Percentiles rank a stretch among this genome's conserved stretches.
Evolutionary conservation across 2,888 invertebrate species (phyloP).

Genomic region (Hypomecis punctinalis): DNA sequence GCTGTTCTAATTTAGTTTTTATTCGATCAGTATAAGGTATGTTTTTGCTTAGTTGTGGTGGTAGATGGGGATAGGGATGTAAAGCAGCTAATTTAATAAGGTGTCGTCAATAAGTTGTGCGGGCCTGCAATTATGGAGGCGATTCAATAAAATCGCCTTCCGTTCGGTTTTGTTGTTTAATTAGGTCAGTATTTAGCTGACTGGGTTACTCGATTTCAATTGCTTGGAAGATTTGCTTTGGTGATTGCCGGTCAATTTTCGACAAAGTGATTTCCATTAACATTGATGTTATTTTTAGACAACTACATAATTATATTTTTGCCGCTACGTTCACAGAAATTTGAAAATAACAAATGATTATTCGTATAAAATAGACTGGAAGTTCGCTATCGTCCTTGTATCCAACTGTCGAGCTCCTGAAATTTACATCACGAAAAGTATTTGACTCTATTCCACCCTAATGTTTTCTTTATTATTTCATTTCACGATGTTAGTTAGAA

Average conservation of each 20-base stretch:
- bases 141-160: conserved; percentile 33
- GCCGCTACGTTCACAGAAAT: too few relatives aligned
- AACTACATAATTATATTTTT: too few relatives aligned
- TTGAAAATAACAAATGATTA: too few relatives aligned
- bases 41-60: conserved; percentile 33
- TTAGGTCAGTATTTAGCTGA: conserved; percentile 18
- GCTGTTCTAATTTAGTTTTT: conserved; percentile 52
- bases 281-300: too few relatives aligned
- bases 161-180: conserved; percentile 38
- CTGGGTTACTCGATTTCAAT: not conserved
- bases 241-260: not conserved
- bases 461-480: too few relatives aligned
- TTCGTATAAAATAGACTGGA: too few relatives aligned
- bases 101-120: conserved; percentile 40
- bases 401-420: too few relatives aligned
- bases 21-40: conserved; percentile 35
- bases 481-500: too few relatives aligned
- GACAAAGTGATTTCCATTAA: not conserved
- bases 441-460: too few relatives aligned
- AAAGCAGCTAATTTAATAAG: conserved; percentile 43
- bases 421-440: too few relatives aligned
- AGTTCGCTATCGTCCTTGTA: too few relatives aligned
- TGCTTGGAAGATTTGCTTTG: not conserved
- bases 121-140: conserved; percentile 38
- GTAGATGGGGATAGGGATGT: conserved; percentile 37